Evolutionary conservation across 2,888 invertebrate species (phyloP).

Genomic region (Drosophila merina): DNA sequence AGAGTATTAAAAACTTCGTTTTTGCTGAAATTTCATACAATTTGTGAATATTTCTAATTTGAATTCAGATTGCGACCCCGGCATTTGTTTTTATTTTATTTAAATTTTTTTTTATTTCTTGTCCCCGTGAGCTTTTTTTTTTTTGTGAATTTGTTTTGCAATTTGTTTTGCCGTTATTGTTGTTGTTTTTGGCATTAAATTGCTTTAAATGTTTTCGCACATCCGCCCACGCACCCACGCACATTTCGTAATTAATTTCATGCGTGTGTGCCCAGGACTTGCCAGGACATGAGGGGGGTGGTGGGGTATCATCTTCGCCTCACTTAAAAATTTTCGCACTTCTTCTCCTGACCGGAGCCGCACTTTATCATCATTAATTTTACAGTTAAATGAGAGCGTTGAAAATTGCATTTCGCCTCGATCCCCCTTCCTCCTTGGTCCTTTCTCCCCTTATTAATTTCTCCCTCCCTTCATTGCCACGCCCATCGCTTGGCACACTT

Average conservation of each 20-base stretch:
- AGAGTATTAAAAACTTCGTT: neutral
- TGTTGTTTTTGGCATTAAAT: constrained; percentile 30
- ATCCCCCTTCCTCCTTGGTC: neutral
- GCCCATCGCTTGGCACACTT: neutral
- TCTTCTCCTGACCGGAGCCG: constrained; percentile 7
- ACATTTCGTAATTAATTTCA: constrained; percentile 44
- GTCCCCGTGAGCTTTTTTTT: constrained; percentile 29
- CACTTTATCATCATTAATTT: constrained; percentile 52
- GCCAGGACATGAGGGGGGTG: neutral
- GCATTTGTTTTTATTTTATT: neutral
- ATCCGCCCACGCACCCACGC: constrained; percentile 8
- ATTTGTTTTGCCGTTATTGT: constrained; percentile 24
- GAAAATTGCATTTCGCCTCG: constrained; percentile 55
- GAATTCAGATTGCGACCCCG: constrained; percentile 12
- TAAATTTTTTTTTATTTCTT: neutral
- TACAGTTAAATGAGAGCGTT: constrained; percentile 51
- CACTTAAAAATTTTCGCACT: constrained; percentile 1
- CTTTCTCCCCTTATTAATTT: too few relatives aligned
- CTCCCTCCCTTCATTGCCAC: neutral
- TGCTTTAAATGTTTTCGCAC: constrained; percentile 30
- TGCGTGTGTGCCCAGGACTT: constrained; percentile 34
- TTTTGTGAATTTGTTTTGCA: constrained; percentile 45
- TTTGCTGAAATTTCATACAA: neutral
- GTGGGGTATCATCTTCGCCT: neutral
- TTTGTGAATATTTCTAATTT: constrained; percentile 7